phyloP scores from a whole-genome alignment of 2,797 vertebrate genomes.

The Spea hammondii region DNA sequence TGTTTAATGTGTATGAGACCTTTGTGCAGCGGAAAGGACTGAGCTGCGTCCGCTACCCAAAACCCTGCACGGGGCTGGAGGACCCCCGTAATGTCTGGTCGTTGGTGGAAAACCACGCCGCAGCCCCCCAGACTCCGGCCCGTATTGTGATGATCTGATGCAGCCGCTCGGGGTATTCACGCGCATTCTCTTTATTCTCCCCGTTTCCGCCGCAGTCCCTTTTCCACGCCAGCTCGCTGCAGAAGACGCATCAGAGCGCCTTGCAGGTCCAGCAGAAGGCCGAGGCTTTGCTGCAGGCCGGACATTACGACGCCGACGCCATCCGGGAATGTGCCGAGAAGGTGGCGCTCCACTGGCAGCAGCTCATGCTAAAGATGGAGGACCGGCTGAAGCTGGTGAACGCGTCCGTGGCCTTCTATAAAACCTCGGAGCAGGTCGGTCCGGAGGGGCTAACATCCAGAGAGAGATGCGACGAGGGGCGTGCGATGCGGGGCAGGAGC shows the following conservation, averaged over 20 bases:
- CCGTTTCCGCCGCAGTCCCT: conserved; percentile 79
- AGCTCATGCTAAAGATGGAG: conserved; percentile 98
- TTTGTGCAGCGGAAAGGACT: background rate
- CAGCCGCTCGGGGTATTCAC: too few relatives aligned
- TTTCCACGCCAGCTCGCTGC: conserved; percentile 95
- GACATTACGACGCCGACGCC: conserved; percentile 90
- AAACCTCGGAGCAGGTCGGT: conserved; percentile 94
- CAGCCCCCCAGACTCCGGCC: too few relatives aligned
- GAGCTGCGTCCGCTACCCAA: too few relatives aligned
- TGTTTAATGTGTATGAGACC: too few relatives aligned
- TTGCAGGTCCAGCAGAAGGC: conserved; percentile 98
- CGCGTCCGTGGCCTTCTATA: conserved; percentile 96
- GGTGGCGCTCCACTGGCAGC: conserved; percentile 96
- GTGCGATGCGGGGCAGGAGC: too few relatives aligned
- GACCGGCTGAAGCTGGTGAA: conserved; percentile 96
- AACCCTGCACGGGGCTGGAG: background rate
- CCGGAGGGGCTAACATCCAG: background rate
- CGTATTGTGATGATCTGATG: too few relatives aligned
- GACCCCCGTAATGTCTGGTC: too few relatives aligned
- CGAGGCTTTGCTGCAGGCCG: conserved; percentile 88
- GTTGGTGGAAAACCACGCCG: background rate
- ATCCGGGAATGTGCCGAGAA: conserved; percentile 92
- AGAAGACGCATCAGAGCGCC: conserved; percentile 98
- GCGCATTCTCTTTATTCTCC: conserved; percentile 31
- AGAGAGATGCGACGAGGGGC: too few relatives aligned